phyloP scores from a whole-genome alignment of 2,797 vertebrate genomes.

The Fundulus diaphanus region DNA sequence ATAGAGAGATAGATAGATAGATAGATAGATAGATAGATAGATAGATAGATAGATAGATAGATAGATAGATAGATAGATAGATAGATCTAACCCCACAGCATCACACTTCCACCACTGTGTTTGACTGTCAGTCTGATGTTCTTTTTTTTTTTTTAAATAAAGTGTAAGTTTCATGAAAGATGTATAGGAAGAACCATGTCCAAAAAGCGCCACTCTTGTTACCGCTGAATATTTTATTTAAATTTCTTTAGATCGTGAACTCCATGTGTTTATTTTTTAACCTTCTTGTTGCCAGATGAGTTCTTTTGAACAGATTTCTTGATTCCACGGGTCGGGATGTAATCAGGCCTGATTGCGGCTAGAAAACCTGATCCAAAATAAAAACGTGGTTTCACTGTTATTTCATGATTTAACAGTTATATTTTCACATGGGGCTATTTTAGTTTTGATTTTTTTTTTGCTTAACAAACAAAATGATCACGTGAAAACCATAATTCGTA shows the following conservation, averaged over 20 bases:
- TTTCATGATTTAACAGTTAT: not conserved
- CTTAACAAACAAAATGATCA: not conserved
- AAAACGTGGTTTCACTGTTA: not conserved
- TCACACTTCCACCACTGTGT: not conserved
- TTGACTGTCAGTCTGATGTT: not conserved
- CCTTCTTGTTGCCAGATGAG: no score
- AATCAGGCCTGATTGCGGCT: not conserved
- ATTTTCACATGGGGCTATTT: not conserved
- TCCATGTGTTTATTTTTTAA: no score
- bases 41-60: no score
- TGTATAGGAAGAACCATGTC: no score
- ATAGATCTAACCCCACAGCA: not conserved
- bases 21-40: no score
- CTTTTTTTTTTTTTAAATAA: not conserved
- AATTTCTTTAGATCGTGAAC: no score
- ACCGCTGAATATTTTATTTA: no score
- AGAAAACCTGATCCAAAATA: not conserved
- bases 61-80: no score
- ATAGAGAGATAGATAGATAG: no score
- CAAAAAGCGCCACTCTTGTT: not conserved
- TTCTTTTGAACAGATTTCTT: no score
- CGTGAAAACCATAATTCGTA: not conserved
- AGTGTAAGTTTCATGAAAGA: no score
- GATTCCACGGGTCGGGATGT: not conserved
- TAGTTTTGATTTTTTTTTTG: not conserved